phyloP scores from a whole-genome alignment of 2,113 vertebrate species.

The Crotalus horridus region DNA sequence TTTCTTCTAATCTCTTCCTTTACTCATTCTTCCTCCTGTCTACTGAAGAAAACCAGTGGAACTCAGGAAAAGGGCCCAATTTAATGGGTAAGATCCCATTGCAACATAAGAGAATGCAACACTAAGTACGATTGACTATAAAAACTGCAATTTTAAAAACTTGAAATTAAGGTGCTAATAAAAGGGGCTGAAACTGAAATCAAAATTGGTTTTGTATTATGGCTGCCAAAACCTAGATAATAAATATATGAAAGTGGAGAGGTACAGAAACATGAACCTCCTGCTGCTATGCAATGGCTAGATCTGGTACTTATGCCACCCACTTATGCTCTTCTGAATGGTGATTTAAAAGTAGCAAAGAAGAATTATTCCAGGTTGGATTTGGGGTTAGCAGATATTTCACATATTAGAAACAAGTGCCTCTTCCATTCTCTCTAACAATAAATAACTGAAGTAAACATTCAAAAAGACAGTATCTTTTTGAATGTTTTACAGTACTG shows the following conservation, averaged over 20 bases:
- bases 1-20: not conserved
- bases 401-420: not conserved
- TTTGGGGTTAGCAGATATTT: not conserved
- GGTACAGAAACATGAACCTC: not conserved
- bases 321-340: not conserved
- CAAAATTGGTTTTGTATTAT: not conserved
- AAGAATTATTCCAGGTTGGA: not conserved
- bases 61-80: not conserved
- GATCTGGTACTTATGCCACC: not conserved
- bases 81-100: not conserved
- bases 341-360: not conserved
- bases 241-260: not conserved
- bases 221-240: not conserved
- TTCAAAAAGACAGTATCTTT: not conserved
- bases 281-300: not conserved
- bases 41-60: not conserved
- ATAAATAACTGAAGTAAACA: not conserved
- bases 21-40: not conserved
- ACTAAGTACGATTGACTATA: not conserved
- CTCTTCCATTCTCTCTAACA: not conserved
- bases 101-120: not conserved
- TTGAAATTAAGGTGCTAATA: not conserved
- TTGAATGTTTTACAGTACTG: not conserved
- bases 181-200: not conserved
- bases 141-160: not conserved